phyloP scores from a whole-genome alignment of 2,888 invertebrate genomes.

The Alviniconcha strummeri region DNA sequence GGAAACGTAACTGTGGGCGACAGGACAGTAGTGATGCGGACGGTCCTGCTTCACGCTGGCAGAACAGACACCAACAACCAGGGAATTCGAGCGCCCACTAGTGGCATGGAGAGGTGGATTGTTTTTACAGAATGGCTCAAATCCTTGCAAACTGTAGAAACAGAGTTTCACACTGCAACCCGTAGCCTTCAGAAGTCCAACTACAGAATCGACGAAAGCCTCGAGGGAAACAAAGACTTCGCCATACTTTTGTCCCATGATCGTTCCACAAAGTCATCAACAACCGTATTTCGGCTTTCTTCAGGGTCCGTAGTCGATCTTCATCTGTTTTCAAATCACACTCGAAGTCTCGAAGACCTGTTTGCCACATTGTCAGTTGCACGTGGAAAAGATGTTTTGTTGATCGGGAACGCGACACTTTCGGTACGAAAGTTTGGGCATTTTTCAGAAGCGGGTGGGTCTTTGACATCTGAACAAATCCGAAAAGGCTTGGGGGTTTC shows the following conservation, averaged over 20 bases:
- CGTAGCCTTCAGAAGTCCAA: background rate
- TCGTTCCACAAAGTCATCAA: too few species aligned
- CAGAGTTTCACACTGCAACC: background rate
- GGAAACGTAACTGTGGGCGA: background rate
- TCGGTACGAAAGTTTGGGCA: too few species aligned
- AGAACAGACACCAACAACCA: too few species aligned
- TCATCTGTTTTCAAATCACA: background rate
- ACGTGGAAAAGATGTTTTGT: background rate
- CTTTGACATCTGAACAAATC: too few species aligned
- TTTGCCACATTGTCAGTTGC: background rate
- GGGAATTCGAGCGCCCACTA: background rate
- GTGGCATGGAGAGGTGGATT: background rate
- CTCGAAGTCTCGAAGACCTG: background rate
- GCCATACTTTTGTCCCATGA: too few species aligned
- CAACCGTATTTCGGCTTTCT: background rate
- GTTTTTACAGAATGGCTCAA: background rate
- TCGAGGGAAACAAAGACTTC: too few species aligned
- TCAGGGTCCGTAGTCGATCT: background rate
- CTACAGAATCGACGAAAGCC: too few species aligned
- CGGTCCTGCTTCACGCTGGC: background rate
- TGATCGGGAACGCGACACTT: background rate
- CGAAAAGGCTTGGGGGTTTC: too few species aligned
- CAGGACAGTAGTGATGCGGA: background rate
- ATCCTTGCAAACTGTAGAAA: background rate
- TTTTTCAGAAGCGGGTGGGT: too few species aligned